phyloP scores from a whole-genome alignment of 2,888 invertebrate species.

The Digitonthophagus gazella region DNA sequence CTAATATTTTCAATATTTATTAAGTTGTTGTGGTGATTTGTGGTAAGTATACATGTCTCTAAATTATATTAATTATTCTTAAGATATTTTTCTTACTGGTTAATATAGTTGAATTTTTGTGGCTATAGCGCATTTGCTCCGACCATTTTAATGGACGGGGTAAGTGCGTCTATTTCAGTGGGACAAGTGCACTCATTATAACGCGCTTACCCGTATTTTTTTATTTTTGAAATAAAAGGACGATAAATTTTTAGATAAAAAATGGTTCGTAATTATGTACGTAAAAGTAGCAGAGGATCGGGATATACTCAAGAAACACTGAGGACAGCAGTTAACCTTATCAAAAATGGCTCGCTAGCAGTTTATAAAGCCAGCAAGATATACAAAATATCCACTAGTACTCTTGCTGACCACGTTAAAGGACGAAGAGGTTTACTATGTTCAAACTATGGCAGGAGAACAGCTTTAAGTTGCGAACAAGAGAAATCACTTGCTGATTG shows the following conservation, averaged over 20 bases:
- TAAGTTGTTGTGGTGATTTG: slow-evolving; percentile 23
- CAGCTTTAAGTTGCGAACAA: slow-evolving; percentile 27
- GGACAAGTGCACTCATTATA: slow-evolving; percentile 16
- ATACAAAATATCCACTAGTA: slow-evolving; percentile 25
- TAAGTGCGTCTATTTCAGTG: slow-evolving; percentile 18
- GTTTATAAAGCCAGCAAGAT: slow-evolving; percentile 21
- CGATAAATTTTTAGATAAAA: slow-evolving; percentile 18
- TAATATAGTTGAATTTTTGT: slow-evolving; percentile 21
- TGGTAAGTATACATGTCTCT: slow-evolving; percentile 25
- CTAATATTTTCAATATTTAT: slow-evolving; percentile 22
- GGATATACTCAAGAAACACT: slow-evolving; percentile 19
- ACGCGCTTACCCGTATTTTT: slow-evolving; percentile 21
- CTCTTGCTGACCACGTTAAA: slow-evolving; percentile 24
- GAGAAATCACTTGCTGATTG: slow-evolving; percentile 36
- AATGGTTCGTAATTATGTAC: slow-evolving; percentile 21
- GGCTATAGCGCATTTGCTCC: slow-evolving; percentile 21
- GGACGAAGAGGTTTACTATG: slow-evolving; percentile 26
- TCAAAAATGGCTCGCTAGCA: slow-evolving; percentile 19
- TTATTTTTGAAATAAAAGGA: slow-evolving; percentile 9
- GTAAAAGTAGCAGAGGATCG: slow-evolving; percentile 16
- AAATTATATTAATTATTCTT: slow-evolving; percentile 24
- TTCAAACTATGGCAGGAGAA: slow-evolving; percentile 23
- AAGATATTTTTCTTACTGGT: slow-evolving; percentile 17
- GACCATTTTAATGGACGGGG: slow-evolving; percentile 19
- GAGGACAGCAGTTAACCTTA: slow-evolving; percentile 15